Conservation (phyloP, 2,113 vertebrate species). For the Ammodramus savannarum region DNA sequence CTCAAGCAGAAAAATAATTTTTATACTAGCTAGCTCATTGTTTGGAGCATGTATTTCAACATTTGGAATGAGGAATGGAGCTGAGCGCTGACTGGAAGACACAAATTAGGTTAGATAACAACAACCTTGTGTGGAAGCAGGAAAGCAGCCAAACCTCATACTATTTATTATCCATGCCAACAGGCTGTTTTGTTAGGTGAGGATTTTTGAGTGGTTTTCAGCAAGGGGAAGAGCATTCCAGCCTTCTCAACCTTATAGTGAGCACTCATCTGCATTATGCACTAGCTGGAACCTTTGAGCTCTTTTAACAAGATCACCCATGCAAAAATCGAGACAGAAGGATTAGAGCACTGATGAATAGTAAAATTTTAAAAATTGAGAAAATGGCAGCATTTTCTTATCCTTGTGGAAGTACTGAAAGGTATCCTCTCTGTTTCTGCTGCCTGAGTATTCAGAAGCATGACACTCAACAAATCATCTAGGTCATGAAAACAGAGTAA, state of each 20-base stretch:
- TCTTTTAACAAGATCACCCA: background rate
- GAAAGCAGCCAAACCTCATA: background rate
- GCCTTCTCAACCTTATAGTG: background rate
- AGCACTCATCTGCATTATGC: background rate
- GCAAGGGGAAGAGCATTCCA: background rate
- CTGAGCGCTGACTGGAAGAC: background rate
- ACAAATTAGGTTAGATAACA: slow-evolving; percentile 23
- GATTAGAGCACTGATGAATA: background rate
- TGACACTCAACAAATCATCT: background rate
- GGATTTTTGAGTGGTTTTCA: slow-evolving; percentile 4
- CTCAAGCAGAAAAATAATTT: background rate
- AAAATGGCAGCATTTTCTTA: background rate
- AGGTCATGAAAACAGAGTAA: background rate
- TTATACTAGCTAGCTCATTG: background rate
- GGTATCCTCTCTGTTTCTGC: background rate
- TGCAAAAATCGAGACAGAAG: background rate
- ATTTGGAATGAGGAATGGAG: background rate
- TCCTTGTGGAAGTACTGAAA: background rate
- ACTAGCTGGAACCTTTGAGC: background rate
- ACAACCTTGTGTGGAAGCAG: background rate
- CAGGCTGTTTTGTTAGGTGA: background rate
- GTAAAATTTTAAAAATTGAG: background rate
- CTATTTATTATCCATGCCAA: background rate
- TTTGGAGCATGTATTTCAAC: background rate
- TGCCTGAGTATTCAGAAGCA: background rate